Conservation (phyloP, 1,140 invertebrate species). For the Branchinecta lindahli region DNA sequence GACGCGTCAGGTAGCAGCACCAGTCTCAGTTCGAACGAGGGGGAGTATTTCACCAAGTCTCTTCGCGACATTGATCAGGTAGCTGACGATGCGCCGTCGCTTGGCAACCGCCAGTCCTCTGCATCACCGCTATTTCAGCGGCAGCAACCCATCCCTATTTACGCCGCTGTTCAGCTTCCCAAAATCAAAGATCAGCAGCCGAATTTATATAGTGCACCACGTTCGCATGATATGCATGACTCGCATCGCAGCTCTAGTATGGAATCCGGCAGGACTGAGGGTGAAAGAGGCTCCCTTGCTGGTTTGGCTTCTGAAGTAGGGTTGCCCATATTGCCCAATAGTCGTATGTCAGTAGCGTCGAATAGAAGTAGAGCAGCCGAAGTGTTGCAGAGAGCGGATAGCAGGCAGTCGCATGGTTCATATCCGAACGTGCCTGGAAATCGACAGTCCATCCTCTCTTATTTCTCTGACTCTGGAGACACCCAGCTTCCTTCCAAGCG, state of each 20-base stretch:
- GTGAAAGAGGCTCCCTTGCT: no score
- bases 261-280: no score
- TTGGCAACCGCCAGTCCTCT: not conserved
- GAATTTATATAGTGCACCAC: no score
- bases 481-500: not conserved
- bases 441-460: not conserved
- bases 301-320: no score
- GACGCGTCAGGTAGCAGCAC: not conserved
- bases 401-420: not conserved
- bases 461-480: not conserved
- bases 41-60: not conserved
- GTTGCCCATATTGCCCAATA: no score
- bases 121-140: not conserved
- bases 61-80: not conserved
- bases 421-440: not conserved
- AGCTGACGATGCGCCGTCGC: not conserved
- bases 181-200: not conserved
- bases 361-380: no score
- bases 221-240: no score
- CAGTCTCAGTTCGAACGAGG: not conserved
- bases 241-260: no score
- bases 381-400: not conserved
- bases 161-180: not conserved
- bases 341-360: no score
- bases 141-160: not conserved